Evolutionary conservation across 2,797 vertebrate species (phyloP).

Genomic region (Enteromius mattozi): DNA sequence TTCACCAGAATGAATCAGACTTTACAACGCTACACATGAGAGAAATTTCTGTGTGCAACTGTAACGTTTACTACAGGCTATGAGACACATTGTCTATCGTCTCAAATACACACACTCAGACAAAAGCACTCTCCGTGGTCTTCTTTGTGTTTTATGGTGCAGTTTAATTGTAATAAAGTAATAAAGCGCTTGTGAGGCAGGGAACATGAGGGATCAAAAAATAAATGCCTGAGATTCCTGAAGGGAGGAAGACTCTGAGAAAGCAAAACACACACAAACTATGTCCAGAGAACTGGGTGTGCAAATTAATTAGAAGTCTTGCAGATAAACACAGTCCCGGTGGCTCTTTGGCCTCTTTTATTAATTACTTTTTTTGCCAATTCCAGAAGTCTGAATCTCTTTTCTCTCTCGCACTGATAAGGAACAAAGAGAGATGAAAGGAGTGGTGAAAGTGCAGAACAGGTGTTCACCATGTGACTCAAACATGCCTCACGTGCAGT

Average conservation of each 20-base stretch:
- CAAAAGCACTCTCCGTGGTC: neutral
- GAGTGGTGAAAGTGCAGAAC: slow-evolving; percentile 1
- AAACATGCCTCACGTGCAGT: neutral
- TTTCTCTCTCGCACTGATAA: slow-evolving; percentile 38
- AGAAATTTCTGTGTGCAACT: neutral
- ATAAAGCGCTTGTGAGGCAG: slow-evolving; percentile 42
- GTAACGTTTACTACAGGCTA: neutral
- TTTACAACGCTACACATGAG: neutral
- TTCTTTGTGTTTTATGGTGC: slow-evolving; percentile 29
- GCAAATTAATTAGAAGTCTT: slow-evolving; percentile 57
- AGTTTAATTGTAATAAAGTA: slow-evolving; percentile 53
- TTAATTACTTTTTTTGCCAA: slow-evolving; percentile 57
- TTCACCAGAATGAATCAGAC: neutral
- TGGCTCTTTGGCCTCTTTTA: slow-evolving; percentile 53
- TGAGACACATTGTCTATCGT: slow-evolving; percentile 12
- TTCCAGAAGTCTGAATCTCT: slow-evolving; percentile 40
- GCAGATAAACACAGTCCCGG: slow-evolving; percentile 61
- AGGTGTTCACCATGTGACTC: slow-evolving; percentile 35
- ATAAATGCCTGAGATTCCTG: slow-evolving; percentile 35
- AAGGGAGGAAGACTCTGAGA: slow-evolving; percentile 40
- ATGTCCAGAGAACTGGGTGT: slow-evolving; percentile 36
- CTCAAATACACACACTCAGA: neutral
- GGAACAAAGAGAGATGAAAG: slow-evolving; percentile 32
- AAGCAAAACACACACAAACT: slow-evolving; percentile 33
- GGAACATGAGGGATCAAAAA: slow-evolving; percentile 23